Evolutionary conservation across 2,797 vertebrate genomes (phyloP).

Genomic region (Epinephelus malabaricus): DNA sequence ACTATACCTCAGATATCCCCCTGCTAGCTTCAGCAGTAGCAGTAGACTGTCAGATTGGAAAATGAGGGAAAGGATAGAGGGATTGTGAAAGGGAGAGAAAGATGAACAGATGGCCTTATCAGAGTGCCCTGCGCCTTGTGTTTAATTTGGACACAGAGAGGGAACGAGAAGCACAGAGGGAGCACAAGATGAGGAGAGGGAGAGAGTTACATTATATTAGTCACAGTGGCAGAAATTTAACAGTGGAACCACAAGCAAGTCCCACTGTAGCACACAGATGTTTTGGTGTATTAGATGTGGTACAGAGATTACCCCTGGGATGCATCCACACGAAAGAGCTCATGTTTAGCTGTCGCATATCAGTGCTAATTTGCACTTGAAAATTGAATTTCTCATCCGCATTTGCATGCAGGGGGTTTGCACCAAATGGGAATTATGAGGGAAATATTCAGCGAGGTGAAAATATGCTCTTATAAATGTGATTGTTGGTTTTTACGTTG

Average conservation of each 20-base stretch:
- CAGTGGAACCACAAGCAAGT: constrained; percentile 55
- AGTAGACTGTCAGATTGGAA: constrained; percentile 56
- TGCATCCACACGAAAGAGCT: constrained; percentile 45
- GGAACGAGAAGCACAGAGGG: constrained; percentile 60
- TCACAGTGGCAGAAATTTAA: constrained; percentile 62
- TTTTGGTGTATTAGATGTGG: constrained; percentile 54
- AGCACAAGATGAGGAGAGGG: constrained; percentile 42
- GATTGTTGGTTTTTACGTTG: constrained; percentile 12
- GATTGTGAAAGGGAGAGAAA: constrained; percentile 51
- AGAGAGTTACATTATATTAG: constrained; percentile 51
- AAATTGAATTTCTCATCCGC: constrained; percentile 41
- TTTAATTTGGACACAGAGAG: constrained; percentile 82
- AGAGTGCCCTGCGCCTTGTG: constrained; percentile 74
- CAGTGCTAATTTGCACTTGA: constrained; percentile 45
- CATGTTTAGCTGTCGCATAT: constrained; percentile 40
- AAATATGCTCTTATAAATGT: constrained; percentile 25
- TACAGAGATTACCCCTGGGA: constrained; percentile 49
- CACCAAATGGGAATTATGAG: constrained; percentile 32
- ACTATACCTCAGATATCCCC: constrained; percentile 31
- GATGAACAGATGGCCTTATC: constrained; percentile 85
- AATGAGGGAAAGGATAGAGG: constrained; percentile 67
- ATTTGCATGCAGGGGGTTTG: constrained; percentile 22
- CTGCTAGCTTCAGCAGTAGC: constrained; percentile 37
- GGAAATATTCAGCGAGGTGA: background rate
- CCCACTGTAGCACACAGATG: constrained; percentile 55